Conservation (phyloP, 2,888 invertebrate species). For the Acronicta leporina region DNA sequence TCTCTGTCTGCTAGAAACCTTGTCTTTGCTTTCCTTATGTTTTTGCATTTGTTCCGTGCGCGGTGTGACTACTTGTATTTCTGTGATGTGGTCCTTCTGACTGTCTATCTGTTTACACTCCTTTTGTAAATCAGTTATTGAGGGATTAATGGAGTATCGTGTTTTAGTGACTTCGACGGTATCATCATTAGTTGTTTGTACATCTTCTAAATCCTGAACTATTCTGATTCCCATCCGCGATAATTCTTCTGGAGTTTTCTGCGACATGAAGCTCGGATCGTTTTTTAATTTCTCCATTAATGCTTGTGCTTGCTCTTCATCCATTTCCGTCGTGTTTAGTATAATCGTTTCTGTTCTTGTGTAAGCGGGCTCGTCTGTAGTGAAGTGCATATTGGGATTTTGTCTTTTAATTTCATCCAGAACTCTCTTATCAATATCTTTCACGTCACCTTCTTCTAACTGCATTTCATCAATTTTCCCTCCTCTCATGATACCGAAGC, state of each 20-base stretch:
- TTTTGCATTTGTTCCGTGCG: slow-evolving; percentile 75
- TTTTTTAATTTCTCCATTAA: slow-evolving; percentile 84
- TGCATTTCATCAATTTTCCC: slow-evolving; percentile 77
- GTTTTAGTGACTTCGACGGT: slow-evolving; percentile 81
- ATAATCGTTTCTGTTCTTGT: slow-evolving; percentile 88
- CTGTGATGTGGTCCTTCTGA: slow-evolving; percentile 91
- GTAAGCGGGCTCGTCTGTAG: slow-evolving; percentile 82
- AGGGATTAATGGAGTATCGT: slow-evolving; percentile 81
- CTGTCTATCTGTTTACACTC: slow-evolving; percentile 65
- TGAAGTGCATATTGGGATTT: slow-evolving; percentile 85
- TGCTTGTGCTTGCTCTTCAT: slow-evolving; percentile 82
- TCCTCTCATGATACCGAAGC: slow-evolving; percentile 81
- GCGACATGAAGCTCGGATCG: slow-evolving; percentile 84
- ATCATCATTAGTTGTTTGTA: slow-evolving; percentile 71
- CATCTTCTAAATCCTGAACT: slow-evolving; percentile 81
- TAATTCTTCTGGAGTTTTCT: slow-evolving; percentile 82
- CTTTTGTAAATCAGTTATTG: slow-evolving; percentile 81
- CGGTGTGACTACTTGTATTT: slow-evolving; percentile 92
- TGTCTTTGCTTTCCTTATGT: slow-evolving; percentile 73
- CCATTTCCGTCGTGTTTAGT: slow-evolving; percentile 85
- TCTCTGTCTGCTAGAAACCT: slow-evolving; percentile 80
- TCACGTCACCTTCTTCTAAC: slow-evolving; percentile 82
- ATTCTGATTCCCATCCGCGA: slow-evolving; percentile 81
- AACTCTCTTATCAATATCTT: slow-evolving; percentile 80
- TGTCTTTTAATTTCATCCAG: slow-evolving; percentile 83